These are phyloP conservation scores for Tachina lurida DNA, from an alignment of 2,888 invertebrate genomes.

Conservation along the genomic window DNA sequence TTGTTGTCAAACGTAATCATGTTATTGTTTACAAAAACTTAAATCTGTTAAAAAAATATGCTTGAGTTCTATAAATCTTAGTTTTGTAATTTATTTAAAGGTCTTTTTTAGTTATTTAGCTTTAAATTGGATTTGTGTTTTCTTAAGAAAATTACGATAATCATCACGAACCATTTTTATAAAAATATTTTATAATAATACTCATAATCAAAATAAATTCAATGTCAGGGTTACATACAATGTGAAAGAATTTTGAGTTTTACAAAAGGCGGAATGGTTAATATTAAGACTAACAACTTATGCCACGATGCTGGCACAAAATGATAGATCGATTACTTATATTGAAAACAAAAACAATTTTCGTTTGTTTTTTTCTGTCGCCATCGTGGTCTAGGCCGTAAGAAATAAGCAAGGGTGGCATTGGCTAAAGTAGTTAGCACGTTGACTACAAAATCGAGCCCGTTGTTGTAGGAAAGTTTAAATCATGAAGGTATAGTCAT, in stretches of 20 bases:
- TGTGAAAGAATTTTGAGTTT: neutral
- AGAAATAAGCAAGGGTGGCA: no score
- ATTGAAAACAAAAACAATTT: no score
- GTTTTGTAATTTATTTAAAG: conserved; percentile 33
- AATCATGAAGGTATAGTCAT: no score
- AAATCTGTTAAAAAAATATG: neutral
- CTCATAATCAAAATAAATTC: neutral
- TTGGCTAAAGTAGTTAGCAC: no score
- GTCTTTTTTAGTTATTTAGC: conserved; percentile 12
- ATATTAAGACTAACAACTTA: no score
- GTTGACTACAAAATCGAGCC: no score
- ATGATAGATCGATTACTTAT: no score
- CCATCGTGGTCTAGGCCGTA: no score
- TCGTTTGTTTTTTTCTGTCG: no score
- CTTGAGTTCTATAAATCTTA: conserved; percentile 6
- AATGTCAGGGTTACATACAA: conserved; percentile 24
- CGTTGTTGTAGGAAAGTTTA: no score
- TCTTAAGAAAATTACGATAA: neutral
- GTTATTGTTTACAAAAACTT: neutral
- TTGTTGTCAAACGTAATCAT: conserved; percentile 45
- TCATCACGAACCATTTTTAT: neutral
- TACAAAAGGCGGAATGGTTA: neutral
- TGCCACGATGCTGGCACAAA: no score
- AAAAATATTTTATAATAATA: neutral
- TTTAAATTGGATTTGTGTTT: neutral